Evolutionary conservation across 2,888 invertebrate species (phyloP).

Genomic region (Leucophenga montana): DNA sequence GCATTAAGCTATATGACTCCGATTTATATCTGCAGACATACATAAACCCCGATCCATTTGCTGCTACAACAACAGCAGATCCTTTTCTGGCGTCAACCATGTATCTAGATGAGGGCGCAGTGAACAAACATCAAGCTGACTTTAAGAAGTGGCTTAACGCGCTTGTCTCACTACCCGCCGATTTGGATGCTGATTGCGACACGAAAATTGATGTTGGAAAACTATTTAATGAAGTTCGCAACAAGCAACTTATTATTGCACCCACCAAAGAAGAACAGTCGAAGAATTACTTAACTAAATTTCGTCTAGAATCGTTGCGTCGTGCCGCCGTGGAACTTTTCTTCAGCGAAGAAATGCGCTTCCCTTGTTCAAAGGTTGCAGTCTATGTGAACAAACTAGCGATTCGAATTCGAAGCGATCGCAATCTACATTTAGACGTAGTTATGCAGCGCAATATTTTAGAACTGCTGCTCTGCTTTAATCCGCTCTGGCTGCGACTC

Average conservation of each 20-base stretch:
- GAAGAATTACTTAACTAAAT: constrained; percentile 79
- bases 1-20: constrained; percentile 68
- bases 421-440: constrained; percentile 87
- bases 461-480: constrained; percentile 86
- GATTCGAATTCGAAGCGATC: constrained; percentile 83
- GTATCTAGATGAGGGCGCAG: constrained; percentile 80
- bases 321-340: constrained; percentile 80
- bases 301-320: constrained; percentile 79
- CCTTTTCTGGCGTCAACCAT: constrained; percentile 80
- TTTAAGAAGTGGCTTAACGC: constrained; percentile 88
- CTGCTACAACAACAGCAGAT: constrained; percentile 77
- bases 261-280: constrained; percentile 83
- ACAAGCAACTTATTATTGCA: constrained; percentile 79
- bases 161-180: constrained; percentile 82
- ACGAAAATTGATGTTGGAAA: constrained; percentile 82
- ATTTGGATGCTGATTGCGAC: constrained; percentile 78
- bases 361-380: constrained; percentile 80
- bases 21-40: constrained; percentile 70
- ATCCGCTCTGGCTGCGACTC: constrained; percentile 91
- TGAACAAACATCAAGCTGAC: constrained; percentile 80
- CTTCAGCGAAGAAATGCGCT: constrained; percentile 77
- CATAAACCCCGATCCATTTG: constrained; percentile 75
- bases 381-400: constrained; percentile 83
- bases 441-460: constrained; percentile 85
- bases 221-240: constrained; percentile 83